These are phyloP conservation scores for Protobothrops flavoviridis DNA, from an alignment of 2,113 vertebrate species.

Conservation along the genomic window DNA sequence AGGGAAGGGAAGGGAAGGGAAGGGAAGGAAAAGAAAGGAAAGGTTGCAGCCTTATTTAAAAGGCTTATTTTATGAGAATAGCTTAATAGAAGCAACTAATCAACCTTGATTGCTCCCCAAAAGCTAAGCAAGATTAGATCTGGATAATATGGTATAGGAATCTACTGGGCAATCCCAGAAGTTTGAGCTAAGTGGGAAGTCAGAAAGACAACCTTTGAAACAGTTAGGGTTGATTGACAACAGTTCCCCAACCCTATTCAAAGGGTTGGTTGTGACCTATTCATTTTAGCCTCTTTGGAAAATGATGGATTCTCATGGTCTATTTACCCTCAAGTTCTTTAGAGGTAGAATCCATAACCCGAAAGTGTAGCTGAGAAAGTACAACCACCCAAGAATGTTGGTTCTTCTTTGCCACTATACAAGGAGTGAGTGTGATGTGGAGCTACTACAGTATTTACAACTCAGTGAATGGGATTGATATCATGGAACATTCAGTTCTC, in stretches of 20 bases:
- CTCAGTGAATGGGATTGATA: background rate
- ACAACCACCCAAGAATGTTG: background rate
- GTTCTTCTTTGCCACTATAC: background rate
- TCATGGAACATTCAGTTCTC: background rate
- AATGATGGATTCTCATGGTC: background rate
- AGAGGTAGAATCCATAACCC: too few relatives aligned
- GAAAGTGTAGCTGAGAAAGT: too few relatives aligned
- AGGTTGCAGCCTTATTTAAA: background rate
- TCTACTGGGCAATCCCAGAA: background rate
- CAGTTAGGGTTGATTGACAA: background rate
- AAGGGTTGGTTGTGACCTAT: background rate
- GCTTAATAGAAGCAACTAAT: background rate
- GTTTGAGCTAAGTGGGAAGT: background rate
- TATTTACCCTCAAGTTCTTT: background rate
- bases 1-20: background rate
- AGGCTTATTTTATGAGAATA: background rate
- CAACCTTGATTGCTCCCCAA: background rate
- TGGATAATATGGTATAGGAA: background rate
- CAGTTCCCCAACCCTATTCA: background rate
- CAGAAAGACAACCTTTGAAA: background rate
- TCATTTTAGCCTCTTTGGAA: background rate
- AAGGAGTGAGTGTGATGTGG: background rate
- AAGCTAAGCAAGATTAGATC: background rate
- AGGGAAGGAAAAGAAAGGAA: background rate
- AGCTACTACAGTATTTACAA: background rate